These are phyloP conservation scores for Porites rus DNA, from an alignment of 92 coral and sea anemone species.

Conservation along the genomic window DNA sequence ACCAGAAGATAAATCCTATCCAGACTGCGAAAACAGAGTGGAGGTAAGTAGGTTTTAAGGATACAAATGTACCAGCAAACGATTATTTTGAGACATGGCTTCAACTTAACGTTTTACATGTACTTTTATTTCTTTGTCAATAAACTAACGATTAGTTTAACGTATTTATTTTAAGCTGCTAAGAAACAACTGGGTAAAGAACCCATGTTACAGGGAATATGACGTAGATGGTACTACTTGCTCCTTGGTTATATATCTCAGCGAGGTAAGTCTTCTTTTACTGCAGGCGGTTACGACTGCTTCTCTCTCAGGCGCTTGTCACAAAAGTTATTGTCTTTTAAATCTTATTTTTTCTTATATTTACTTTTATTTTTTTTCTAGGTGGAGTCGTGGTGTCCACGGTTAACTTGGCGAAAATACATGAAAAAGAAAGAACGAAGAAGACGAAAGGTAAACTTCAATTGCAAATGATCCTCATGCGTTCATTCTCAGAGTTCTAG, in stretches of 20 bases:
- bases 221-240: slow-evolving; percentile 80
- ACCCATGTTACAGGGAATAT: slow-evolving; percentile 72
- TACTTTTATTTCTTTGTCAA: background rate
- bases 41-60: slow-evolving; percentile 39
- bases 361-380: background rate
- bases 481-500: too few relatives aligned
- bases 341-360: too few relatives aligned
- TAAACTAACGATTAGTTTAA: background rate
- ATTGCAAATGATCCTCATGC: background rate
- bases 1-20: slow-evolving; percentile 71
- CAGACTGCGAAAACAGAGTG: slow-evolving; percentile 75
- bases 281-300: background rate
- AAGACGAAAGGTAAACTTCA: slow-evolving; percentile 62
- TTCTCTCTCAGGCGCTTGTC: background rate
- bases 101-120: background rate
- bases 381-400: slow-evolving; percentile 97
- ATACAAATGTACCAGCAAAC: background rate
- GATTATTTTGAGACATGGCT: background rate
- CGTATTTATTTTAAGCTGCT: slow-evolving; percentile 56
- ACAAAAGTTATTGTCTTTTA: too few relatives aligned
- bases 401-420: slow-evolving; percentile 76
- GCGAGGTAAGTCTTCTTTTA: slow-evolving; percentile 71
- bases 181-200: slow-evolving; percentile 71
- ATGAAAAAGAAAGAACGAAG: slow-evolving; percentile 73
- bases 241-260: slow-evolving; percentile 83